A percentile compares a stretch with the other conserved stretches of the same genome.
phyloP scores from a whole-genome alignment of 2,797 vertebrate species.

The Triplophysa bombifrons region DNA sequence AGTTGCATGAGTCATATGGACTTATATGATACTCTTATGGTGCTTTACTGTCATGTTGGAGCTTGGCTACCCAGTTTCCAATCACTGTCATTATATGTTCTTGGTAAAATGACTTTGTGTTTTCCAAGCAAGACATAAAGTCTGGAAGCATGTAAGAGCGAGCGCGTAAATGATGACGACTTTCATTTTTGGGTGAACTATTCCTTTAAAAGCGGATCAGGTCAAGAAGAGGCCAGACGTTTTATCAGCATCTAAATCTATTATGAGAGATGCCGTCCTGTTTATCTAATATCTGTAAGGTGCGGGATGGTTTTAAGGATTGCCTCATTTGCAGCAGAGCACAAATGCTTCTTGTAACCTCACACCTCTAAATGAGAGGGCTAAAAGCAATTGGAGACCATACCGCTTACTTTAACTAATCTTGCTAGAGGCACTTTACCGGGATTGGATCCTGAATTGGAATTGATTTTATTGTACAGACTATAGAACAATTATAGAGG shows the following conservation, averaged over 20 bases:
- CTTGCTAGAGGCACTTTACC: constrained; percentile 57
- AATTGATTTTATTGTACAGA: constrained; percentile 60
- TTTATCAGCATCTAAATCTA: constrained; percentile 18
- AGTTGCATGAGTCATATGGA: neutral
- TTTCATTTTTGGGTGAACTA: neutral
- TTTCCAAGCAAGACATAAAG: neutral
- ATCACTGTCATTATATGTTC: neutral
- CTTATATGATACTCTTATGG: neutral
- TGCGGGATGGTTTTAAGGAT: constrained; percentile 34
- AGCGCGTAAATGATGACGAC: neutral
- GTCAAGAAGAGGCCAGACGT: constrained; percentile 12
- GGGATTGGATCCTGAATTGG: constrained; percentile 59
- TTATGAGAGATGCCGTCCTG: neutral
- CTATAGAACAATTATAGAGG: constrained; percentile 49
- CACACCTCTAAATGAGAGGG: constrained; percentile 58
- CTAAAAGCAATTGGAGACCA: constrained; percentile 58
- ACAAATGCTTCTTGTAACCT: constrained; percentile 51
- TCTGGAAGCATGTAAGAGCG: neutral
- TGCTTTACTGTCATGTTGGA: neutral
- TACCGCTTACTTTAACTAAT: constrained; percentile 59
- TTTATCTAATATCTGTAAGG: constrained; percentile 19
- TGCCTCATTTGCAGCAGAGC: constrained; percentile 48
- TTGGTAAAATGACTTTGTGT: neutral
- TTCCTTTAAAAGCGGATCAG: constrained; percentile 2
- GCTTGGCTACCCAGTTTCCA: neutral